Evolutionary conservation across 2,113 vertebrate genomes (phyloP).

Genomic region (Microtus ochrogaster): DNA sequence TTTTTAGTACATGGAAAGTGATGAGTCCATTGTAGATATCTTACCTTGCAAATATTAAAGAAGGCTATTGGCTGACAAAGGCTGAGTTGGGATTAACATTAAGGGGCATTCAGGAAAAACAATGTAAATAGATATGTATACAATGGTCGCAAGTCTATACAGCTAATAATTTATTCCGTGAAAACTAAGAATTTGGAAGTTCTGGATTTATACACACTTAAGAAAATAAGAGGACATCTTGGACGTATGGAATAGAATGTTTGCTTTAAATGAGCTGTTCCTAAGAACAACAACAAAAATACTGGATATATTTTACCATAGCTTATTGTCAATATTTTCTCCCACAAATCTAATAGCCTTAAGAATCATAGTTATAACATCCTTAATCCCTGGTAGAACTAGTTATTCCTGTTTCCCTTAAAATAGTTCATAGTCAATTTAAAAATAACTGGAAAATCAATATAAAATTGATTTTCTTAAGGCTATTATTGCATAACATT

Average conservation of each 20-base stretch:
- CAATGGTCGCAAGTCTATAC: not conserved
- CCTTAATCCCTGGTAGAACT: not conserved
- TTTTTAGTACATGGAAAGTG: not conserved
- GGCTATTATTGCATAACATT: not conserved
- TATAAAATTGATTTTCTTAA: not conserved
- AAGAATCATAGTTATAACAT: not conserved
- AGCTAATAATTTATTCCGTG: not conserved
- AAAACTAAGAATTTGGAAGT: not conserved
- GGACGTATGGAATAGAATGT: not conserved
- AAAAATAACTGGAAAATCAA: not conserved
- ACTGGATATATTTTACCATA: not conserved
- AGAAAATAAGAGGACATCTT: not conserved
- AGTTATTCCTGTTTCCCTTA: not conserved
- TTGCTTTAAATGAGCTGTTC: not conserved
- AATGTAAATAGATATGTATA: not conserved
- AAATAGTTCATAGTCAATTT: not conserved
- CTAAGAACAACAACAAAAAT: not conserved
- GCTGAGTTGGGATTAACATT: not conserved
- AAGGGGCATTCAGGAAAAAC: too few species aligned
- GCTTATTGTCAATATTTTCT: not conserved
- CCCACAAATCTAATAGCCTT: not conserved
- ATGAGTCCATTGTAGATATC: not conserved
- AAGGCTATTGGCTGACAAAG: not conserved
- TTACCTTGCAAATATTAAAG: not conserved
- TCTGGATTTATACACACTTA: not conserved